Conservation (phyloP, 2,797 vertebrate species). For the Hemitrygon akajei region DNA sequence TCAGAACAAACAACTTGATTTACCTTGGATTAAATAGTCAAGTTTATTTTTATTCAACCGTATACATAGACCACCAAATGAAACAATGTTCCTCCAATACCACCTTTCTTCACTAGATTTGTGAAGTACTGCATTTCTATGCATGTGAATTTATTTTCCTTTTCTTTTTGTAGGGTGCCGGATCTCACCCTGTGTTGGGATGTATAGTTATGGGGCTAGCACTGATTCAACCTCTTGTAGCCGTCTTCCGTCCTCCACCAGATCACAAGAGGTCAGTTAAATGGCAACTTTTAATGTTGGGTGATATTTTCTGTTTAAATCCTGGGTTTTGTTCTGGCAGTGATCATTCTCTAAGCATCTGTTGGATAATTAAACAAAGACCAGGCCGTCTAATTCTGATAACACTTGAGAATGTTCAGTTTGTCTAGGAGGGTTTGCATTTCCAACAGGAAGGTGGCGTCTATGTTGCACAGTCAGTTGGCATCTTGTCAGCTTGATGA, state of each 20-base stretch:
- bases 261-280: constrained; percentile 52
- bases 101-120: neutral
- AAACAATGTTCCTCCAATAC: too few species aligned
- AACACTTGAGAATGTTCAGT: neutral
- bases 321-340: neutral
- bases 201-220: constrained; percentile 54
- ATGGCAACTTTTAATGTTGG: too few species aligned
- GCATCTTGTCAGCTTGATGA: neutral
- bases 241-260: constrained; percentile 55
- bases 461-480: neutral
- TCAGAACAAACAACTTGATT: neutral
- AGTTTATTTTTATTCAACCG: too few species aligned
- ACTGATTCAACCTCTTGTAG: constrained; percentile 50
- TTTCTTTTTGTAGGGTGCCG: constrained; percentile 17
- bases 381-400: neutral
- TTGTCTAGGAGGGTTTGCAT: too few species aligned
- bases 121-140: constrained; percentile 13
- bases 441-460: too few species aligned
- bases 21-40: neutral
- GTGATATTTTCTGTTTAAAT: neutral
- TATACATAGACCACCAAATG: too few species aligned
- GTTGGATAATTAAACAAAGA: neutral
- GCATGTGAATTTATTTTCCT: neutral
- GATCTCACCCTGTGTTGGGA: constrained; percentile 53
- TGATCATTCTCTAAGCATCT: neutral